A percentile compares a stretch with the other conserved stretches of the same genome.
Evolutionary conservation across 2,797 vertebrate genomes (phyloP).

Genomic region (Bufotes viridis): DNA sequence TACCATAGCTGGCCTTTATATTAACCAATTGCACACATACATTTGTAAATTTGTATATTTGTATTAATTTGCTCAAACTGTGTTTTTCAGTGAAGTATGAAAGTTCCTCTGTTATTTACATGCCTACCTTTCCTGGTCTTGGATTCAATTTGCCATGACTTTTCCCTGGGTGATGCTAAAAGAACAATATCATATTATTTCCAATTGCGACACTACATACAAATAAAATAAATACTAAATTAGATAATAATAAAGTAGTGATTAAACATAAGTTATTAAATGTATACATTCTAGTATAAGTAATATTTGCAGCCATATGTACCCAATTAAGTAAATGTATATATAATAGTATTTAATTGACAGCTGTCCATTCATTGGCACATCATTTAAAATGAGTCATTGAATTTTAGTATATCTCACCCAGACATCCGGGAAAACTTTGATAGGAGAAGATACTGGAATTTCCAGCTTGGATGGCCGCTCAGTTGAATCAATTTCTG

Average conservation of each 20-base stretch:
- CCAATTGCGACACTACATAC: not conserved
- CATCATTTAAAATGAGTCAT: not conserved
- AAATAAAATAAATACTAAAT: not conserved
- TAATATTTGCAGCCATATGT: not conserved
- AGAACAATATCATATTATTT: not conserved
- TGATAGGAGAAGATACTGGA: slow-evolving; percentile 69
- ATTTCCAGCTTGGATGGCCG: slow-evolving; percentile 64
- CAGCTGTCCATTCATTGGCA: slow-evolving; percentile 7
- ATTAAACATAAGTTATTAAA: not conserved
- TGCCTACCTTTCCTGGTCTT: slow-evolving; percentile 91
- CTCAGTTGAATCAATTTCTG: slow-evolving; percentile 23
- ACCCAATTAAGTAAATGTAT: not conserved
- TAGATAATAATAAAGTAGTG: not conserved
- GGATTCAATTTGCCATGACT: slow-evolving; percentile 85
- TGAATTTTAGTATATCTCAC: slow-evolving; percentile 72
- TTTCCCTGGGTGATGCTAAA: slow-evolving; percentile 81
- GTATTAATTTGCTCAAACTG: not conserved
- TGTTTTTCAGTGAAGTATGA: not conserved
- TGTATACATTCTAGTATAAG: not conserved
- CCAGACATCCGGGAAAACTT: slow-evolving; percentile 82
- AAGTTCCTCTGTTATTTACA: not conserved
- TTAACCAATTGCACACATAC: not conserved
- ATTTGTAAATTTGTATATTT: not conserved
- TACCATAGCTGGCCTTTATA: not conserved
- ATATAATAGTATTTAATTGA: not conserved